phyloP scores from a whole-genome alignment of 2,888 invertebrate species.

The Sisyra terminalis region DNA sequence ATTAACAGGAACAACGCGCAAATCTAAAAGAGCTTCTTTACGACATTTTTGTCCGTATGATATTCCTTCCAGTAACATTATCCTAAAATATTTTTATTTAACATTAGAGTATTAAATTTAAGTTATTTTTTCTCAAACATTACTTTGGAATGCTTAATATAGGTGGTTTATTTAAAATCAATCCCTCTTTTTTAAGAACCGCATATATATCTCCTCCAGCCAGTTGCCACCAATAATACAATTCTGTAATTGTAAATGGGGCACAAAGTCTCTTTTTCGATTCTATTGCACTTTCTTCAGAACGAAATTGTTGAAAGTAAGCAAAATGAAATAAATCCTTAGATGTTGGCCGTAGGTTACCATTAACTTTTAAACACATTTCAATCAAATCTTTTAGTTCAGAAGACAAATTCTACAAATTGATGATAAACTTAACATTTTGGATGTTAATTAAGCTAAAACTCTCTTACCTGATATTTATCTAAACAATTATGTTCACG shows the following conservation, averaged over 20 bases:
- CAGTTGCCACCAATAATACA: conserved; percentile 90
- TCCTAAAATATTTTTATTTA: conserved; percentile 32
- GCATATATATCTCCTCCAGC: conserved; percentile 89
- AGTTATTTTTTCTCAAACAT: conserved; percentile 7
- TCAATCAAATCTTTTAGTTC: conserved; percentile 46
- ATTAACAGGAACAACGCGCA: conserved; percentile 50
- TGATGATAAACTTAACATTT: conserved; percentile 5
- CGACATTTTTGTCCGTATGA: conserved; percentile 67
- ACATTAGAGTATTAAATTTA: conserved; percentile 9
- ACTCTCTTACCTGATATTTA: conserved; percentile 35
- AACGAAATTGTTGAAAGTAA: conserved; percentile 31
- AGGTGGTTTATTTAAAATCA: conserved; percentile 74
- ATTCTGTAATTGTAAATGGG: conserved; percentile 48
- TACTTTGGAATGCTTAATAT: conserved; percentile 65
- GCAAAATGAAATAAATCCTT: conserved; percentile 36
- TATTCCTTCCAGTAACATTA: conserved; percentile 69
- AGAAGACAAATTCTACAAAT: conserved; percentile 37
- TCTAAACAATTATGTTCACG: conserved; percentile 60
- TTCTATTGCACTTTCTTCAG: conserved; percentile 18
- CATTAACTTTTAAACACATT: conserved; percentile 50
- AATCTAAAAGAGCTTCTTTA: conserved; percentile 52
- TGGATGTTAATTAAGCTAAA: too few species aligned
- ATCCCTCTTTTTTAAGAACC: conserved; percentile 78
- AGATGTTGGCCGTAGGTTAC: conserved; percentile 43
- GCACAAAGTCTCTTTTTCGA: conserved; percentile 21